Percentiles rank a stretch among this genome's conserved stretches.
These are phyloP conservation scores for Oenanthe oenanthe DNA, from an alignment of 2,113 vertebrate species.

Conservation along the genomic window DNA sequence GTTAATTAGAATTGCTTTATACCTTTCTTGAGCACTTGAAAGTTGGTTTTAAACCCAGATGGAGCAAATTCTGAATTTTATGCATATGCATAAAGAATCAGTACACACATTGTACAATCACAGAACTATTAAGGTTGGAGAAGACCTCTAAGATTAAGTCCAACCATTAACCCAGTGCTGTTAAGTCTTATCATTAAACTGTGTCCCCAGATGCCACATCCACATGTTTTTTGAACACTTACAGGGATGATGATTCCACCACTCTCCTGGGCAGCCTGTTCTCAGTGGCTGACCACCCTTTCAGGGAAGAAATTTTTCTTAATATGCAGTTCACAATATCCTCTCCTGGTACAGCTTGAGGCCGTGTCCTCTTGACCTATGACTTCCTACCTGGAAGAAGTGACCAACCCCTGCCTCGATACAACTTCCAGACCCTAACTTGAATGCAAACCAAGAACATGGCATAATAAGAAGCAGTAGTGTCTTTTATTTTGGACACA, in stretches of 20 bases:
- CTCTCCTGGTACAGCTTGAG: not conserved
- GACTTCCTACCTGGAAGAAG: not conserved
- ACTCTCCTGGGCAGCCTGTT: not conserved
- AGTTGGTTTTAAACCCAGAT: not conserved
- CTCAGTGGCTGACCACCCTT: not conserved
- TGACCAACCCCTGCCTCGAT: rapidly evolving
- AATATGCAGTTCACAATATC: not conserved
- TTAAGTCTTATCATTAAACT: not conserved
- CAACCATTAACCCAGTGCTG: not conserved
- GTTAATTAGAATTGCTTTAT: not conserved
- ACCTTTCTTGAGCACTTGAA: not conserved
- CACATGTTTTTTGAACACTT: not conserved
- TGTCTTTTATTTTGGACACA: not conserved
- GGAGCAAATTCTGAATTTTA: not conserved
- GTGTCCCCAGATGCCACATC: not conserved
- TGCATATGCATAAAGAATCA: rapidly evolving
- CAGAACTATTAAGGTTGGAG: not conserved
- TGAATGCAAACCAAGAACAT: not conserved
- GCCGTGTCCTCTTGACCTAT: not conserved
- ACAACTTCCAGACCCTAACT: not conserved
- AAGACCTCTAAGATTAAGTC: not conserved
- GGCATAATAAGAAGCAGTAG: not conserved
- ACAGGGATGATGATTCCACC: not conserved
- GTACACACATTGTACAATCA: not conserved
- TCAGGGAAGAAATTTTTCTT: not conserved